Conservation (phyloP, 2,888 invertebrate genomes). For the Phyllotreta cruciferae region DNA sequence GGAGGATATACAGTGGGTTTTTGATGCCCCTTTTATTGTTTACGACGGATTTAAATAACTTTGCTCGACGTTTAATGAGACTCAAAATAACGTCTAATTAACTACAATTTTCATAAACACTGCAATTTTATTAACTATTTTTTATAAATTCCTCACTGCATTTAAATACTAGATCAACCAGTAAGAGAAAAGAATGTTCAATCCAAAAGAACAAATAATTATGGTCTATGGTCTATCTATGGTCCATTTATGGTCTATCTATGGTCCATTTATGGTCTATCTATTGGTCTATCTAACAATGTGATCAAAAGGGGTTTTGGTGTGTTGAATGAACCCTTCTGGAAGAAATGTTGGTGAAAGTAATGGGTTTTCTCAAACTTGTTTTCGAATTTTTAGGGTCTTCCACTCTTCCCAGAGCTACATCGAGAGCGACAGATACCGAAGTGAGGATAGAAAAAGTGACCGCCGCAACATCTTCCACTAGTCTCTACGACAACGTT, state of each 20-base stretch:
- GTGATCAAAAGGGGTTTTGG: too few species aligned
- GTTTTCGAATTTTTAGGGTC: conserved; percentile 65
- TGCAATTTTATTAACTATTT: too few species aligned
- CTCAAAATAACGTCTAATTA: neutral
- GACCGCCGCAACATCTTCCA: conserved; percentile 85
- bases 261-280: too few species aligned
- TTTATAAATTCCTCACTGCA: too few species aligned
- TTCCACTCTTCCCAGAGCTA: conserved; percentile 83
- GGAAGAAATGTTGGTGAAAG: neutral
- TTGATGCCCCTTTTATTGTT: conserved; percentile 18
- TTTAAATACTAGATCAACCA: too few species aligned
- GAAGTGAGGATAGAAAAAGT: conserved; percentile 75
- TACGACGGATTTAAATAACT: neutral
- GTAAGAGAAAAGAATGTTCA: too few species aligned
- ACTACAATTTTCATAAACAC: too few species aligned
- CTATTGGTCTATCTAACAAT: too few species aligned
- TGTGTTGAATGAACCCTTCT: neutral
- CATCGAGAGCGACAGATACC: conserved; percentile 68
- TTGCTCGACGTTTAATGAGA: conserved; percentile 8
- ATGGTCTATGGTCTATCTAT: too few species aligned
- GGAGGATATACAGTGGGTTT: conserved; percentile 13
- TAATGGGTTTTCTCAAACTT: neutral
- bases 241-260: too few species aligned
- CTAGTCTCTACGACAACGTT: conserved; percentile 88
- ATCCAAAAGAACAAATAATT: too few species aligned